Evolutionary conservation across 2,888 invertebrate species (phyloP), one percentile per base, ranked within the genome.

Genomic region (Drosophila basisetae): DNA sequence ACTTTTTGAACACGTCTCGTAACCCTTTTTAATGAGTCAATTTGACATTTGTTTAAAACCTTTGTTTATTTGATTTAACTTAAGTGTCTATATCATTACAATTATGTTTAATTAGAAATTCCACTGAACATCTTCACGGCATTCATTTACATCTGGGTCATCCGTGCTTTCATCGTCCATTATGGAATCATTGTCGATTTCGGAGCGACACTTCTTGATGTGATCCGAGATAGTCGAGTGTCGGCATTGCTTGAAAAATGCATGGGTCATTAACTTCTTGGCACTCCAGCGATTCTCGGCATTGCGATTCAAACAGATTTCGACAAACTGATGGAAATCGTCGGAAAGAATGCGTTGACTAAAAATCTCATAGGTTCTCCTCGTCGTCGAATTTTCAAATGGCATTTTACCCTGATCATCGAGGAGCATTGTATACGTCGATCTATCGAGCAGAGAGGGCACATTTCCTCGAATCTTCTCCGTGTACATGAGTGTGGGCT

Each of bases 401-500:
- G 78, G 75, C 54, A 79, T 60, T 58, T 71, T 80, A n/a, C 90
- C 89, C 60, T 90, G 76, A 22, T 80, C 83, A 13, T 80, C 90
- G 43, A 76, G 11, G 0, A 92, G 90, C 37, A 84, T 85, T n/a
- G 95, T 95, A 91, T 96, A 95, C 25, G 96, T 97, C 13, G 96
- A 95, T 82, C 95, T 95, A 93, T 97, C 97, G 35, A 97, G 93
- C 67, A 97, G 93, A 71, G 96, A 96, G 9, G 97, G 97, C 0
- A 96, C 94, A 83, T 95, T 95, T 1, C 98, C 98, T 63, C 97
- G 95, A 37, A 93, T 88, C 93, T 98, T 98, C 94, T 98, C 98
- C 5, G 97, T 96, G 82, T 98, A 94, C 98, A 98, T 98, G 86
- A 98, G 94, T 1, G 98, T 97, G n/a, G 96, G 96, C 9, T 97